Evolutionary conservation across 2,888 invertebrate genomes (phyloP), one percentile per base, ranked within the genome.

Genomic region (Nipponacmea schrenckii): DNA sequence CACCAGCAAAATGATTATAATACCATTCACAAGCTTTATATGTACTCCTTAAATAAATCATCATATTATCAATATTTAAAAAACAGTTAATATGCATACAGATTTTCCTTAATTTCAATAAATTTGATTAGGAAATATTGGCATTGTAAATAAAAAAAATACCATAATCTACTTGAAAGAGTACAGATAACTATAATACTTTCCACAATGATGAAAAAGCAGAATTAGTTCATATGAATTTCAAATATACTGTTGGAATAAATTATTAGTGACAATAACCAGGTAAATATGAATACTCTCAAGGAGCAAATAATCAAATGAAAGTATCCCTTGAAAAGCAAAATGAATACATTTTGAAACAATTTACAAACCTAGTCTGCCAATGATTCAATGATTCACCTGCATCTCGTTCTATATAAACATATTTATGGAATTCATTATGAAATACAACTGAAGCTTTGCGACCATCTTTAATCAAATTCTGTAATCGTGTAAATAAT

Each of bases 381-480:
- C 85, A 86, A 7, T 76, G 31, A 4, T 74, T 62, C 14, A 77
- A 64, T 14, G 74, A 72, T 73, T 86, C 85, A 10, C 80, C 82
- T n/a, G 77, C 69, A 44, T 81, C 69, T 64, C 87, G 75, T 31
- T 80, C 80, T 74, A 82, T 82, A 76, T 81, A 80, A 7, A 85
- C 81, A 73, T 85, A 81, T 39, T 79, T 79, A 73, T 84, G 85
- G 68, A 86, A 86, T 72, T 88, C 87, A 80, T 88, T 87, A 66
- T 85, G 79, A 70, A 88, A 88, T 63, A 83, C 75, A 2, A 85
- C 75, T 48, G 83, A 84, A 27, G 80, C 78, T 69, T 83, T 81
- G 12, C 81, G 67, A 20, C 77, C 79, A 72, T 86, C 85, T 62
- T 77, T 78, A 4, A 87, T 77, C n/a, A 85, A 65, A 20, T 75